Conservation (phyloP, 2,797 vertebrate genomes). For the Melanogrammus aeglefinus region DNA sequence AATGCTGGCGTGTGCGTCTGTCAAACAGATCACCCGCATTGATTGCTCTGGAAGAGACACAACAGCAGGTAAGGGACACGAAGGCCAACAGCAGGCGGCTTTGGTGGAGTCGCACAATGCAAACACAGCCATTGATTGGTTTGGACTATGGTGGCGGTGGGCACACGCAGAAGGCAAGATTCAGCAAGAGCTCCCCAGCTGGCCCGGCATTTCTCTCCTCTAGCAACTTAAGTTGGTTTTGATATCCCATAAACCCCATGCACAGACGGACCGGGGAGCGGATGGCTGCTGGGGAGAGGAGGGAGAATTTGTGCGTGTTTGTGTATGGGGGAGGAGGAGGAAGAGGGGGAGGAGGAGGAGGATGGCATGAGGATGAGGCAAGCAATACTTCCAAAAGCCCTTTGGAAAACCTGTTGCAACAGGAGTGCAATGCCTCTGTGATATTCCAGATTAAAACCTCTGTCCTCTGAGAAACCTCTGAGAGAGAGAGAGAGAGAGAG, state of each 20-base stretch:
- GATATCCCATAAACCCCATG: constrained; percentile 39
- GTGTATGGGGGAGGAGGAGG: constrained; percentile 7
- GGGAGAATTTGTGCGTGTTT: neutral
- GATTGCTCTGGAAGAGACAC: neutral
- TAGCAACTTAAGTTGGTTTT: constrained; percentile 50
- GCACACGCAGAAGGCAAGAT: too few species aligned
- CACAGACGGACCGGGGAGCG: constrained; percentile 46
- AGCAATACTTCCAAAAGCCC: constrained; percentile 42
- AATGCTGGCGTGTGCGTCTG: constrained; percentile 12
- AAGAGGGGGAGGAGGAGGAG: neutral
- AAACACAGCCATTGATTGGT: neutral
- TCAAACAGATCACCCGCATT: constrained; percentile 15
- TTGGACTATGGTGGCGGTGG: too few species aligned
- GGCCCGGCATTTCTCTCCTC: constrained; percentile 28
- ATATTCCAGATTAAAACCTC: constrained; percentile 65
- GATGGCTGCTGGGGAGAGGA: constrained; percentile 8
- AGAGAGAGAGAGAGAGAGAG: neutral
- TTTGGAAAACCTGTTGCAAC: constrained; percentile 69
- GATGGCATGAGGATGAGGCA: neutral
- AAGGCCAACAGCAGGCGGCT: neutral
- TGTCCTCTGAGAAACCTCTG: constrained; percentile 15
- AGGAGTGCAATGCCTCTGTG: constrained; percentile 65
- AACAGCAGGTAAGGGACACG: neutral
- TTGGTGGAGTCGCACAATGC: neutral
- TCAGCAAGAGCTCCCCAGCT: too few species aligned